phyloP scores from a whole-genome alignment of 2,113 vertebrate species.

The Axis porcinus region DNA sequence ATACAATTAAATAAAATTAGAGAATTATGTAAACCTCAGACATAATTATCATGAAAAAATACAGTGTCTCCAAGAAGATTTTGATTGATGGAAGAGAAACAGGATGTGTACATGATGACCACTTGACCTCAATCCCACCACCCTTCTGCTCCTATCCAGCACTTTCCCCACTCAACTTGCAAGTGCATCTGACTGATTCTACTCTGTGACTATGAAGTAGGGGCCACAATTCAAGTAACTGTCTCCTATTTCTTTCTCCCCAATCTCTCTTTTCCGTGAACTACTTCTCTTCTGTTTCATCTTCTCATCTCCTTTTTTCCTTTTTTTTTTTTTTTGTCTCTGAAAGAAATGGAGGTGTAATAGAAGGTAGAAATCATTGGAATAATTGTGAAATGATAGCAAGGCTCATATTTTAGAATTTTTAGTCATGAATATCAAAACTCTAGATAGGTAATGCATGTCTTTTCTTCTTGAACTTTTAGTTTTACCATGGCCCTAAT shows the following conservation, averaged over 20 bases:
- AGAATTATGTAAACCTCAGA: not conserved
- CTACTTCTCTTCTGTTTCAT: not conserved
- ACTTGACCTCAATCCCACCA: not conserved
- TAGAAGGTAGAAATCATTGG: not conserved
- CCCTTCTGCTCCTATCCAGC: not conserved
- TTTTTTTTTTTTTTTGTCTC: not conserved
- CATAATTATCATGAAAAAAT: not conserved
- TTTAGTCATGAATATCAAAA: not conserved
- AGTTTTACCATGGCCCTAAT: not conserved
- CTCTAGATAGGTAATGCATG: too few relatives aligned
- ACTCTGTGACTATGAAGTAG: not conserved
- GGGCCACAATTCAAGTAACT: not conserved
- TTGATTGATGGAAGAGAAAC: not conserved
- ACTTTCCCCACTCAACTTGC: not conserved
- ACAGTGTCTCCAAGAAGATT: not conserved
- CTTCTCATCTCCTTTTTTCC: not conserved
- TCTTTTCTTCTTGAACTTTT: not conserved
- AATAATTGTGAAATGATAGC: not conserved
- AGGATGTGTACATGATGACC: not conserved
- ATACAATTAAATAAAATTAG: not conserved
- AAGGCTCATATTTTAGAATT: not conserved
- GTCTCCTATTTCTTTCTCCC: not conserved
- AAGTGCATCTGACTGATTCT: not conserved
- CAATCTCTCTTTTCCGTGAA: not conserved
- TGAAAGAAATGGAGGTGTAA: not conserved